phyloP scores from a whole-genome alignment of 2,797 vertebrate genomes.

The Cephalopachus bancanus region DNA sequence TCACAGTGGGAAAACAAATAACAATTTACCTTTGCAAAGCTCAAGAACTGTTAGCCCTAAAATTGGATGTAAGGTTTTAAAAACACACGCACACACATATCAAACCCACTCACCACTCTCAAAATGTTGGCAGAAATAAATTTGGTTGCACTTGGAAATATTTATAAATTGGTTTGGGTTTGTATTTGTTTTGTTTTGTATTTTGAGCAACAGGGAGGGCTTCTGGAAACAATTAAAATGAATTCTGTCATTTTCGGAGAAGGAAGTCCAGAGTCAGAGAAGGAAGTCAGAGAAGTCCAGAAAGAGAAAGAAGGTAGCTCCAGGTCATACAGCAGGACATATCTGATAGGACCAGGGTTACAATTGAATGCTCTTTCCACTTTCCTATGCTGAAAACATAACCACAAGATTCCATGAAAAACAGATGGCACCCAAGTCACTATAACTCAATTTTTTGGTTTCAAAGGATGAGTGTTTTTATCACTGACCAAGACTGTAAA shows the following conservation, averaged over 20 bases:
- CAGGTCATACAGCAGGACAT: not conserved
- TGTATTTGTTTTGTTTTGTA: not conserved
- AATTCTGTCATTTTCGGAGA: conserved; percentile 19
- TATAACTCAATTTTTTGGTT: not conserved
- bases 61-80: not conserved
- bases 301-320: not conserved
- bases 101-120: not conserved
- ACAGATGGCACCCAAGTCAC: not conserved
- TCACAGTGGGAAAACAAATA: conserved; percentile 22
- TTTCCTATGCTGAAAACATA: not conserved
- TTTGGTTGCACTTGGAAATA: not conserved
- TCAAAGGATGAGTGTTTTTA: not conserved
- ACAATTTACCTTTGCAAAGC: not conserved
- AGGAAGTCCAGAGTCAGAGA: not conserved
- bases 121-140: not conserved
- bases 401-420: not conserved
- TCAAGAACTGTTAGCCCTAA: not conserved
- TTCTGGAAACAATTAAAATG: not conserved
- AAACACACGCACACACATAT: not conserved
- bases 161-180: not conserved
- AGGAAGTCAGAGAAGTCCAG: not conserved
- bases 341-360: not conserved
- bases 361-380: not conserved
- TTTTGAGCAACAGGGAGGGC: not conserved
- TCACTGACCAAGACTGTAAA: not conserved